Base-by-base conservation (phyloP, 1,140 invertebrate species). In the Pogonus chalceus region DNA sequence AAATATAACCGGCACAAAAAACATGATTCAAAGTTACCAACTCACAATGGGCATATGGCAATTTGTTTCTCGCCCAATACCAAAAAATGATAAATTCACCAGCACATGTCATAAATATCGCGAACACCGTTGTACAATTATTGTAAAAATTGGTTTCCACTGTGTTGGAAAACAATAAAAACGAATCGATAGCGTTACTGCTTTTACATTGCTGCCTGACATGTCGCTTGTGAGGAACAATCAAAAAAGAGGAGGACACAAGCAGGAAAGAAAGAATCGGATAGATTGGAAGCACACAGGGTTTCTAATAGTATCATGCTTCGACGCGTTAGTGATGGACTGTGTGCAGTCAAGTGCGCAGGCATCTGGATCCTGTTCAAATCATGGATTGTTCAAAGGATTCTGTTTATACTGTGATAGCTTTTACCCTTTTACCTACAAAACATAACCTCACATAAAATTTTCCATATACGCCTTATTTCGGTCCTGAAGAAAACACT, bases 131-230 rank as follows among this genome's bases (percentile, higher is more conserved):
- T 10, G 18, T 16, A 43, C 37, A 43, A 43, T 43, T 43, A 43
- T 43, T 43, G 37, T 18, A 43, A 43, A 43, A 43, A 43, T 43
- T 43, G 37, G 37, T 43, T 43, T 43, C 37, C 37, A 43, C 37
- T 16, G 37, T 43, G 37, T 43, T 43, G 37, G 37, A 43, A 43
- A 43, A 43, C 37, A 43, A 43, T 43, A 43, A 43, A 43, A 43
- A 43, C 7, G 37, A 43, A 43, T 43, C 37, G 37, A 43, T 43
- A 12, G 37, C 4, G 26, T 14, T 4, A 31, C 26, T 7, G 26
- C 4, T 4, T 31, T 31, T 31, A 31, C 26, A 31, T 14, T 31
- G 26, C 4, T 31, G 4, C 7, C 37, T n/a, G n/a, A n/a, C n/a
- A n/a, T n/a, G n/a, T n/a, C n/a, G n/a, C n/a, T n/a, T n/a, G n/a